Evolutionary conservation across 2,113 vertebrate genomes (phyloP).

Genomic region (Paratilapia polleni): DNA sequence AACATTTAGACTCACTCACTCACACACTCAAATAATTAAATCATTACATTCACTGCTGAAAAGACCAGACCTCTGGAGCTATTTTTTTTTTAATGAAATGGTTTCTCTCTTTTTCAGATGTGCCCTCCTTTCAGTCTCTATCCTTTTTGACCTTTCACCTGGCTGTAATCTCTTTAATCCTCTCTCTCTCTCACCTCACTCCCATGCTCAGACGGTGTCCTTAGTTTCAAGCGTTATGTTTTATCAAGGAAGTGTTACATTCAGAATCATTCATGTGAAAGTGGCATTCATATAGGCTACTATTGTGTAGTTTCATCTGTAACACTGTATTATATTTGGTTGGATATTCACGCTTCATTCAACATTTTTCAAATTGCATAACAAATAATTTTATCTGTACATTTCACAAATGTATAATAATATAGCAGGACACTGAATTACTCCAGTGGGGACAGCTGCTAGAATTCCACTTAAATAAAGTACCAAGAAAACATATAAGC

Average conservation of each 20-base stretch:
- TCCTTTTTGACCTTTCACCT: constrained; percentile 48
- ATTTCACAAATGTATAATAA: not conserved
- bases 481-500: not conserved
- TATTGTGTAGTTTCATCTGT: not conserved
- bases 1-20: not conserved
- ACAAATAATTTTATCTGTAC: not conserved
- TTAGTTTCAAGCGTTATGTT: not conserved
- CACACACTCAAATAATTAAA: too few relatives aligned
- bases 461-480: not conserved
- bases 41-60: too few relatives aligned
- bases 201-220: not conserved
- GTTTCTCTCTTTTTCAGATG: not conserved
- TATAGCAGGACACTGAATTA: not conserved
- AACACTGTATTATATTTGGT: not conserved
- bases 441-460: not conserved
- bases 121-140: constrained; percentile 7
- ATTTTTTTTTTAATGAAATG: not conserved
- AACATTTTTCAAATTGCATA: not conserved
- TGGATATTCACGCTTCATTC: not conserved
- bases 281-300: not conserved
- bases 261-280: not conserved
- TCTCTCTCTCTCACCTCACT: not conserved
- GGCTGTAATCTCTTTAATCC: constrained; percentile 48
- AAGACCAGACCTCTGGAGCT: too few relatives aligned
- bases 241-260: not conserved